Evolutionary conservation across 1,140 invertebrate species (phyloP), one percentile per base, ranked within the genome.

Genomic region (Hypothenemus hampei): DNA sequence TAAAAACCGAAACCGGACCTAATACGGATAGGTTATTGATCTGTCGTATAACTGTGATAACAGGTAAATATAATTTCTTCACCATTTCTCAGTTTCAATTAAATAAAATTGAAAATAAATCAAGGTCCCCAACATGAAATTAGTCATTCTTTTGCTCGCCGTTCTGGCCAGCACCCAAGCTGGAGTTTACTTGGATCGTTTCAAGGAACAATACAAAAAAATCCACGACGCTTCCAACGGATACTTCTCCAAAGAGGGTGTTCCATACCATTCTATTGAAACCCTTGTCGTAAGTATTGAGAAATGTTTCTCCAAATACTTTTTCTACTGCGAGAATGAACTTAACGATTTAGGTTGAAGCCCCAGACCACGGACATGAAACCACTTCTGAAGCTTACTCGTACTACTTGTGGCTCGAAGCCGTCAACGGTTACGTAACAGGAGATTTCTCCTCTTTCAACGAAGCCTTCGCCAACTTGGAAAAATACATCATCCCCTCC

Each of bases 211-310:
- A 23, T 60, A 60, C 22, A 20, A 52, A 21, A 60, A 60, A 50
- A 52, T 60, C 7, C 53, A 60, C 20, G 41, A 57, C 21, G 15
- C 48, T 5, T n/a, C 33, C 10, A 57, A 56, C 23, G 53, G 58
- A 26, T 60, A 60, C 23, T 60, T 60, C 37, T 60, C 58, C 13
- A 19, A 23, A 15, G 41, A 57, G 49, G 58, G 58, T 6, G 31
- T 60, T n/a, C 58, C 58, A 10, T 60, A 57, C 24, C 58, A 60
- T 21, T 19, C 52, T n/a, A 44, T 60, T 35, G 58, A 60, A 60
- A 60, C 58, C 15, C 35, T 60, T 13, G 41, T 60, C 10, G 53
- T 53, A 35, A 44, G 50, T 53, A 29, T 43, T n/a, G 11, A 8
- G 10, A 6, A 20, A 22, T 43, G 11, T 3, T n/a, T n/a, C n/a